A percentile compares a stretch with the other conserved stretches of the same genome.
Conservation (phyloP, 2,797 vertebrate species). For the Pteropus rufus region DNA sequence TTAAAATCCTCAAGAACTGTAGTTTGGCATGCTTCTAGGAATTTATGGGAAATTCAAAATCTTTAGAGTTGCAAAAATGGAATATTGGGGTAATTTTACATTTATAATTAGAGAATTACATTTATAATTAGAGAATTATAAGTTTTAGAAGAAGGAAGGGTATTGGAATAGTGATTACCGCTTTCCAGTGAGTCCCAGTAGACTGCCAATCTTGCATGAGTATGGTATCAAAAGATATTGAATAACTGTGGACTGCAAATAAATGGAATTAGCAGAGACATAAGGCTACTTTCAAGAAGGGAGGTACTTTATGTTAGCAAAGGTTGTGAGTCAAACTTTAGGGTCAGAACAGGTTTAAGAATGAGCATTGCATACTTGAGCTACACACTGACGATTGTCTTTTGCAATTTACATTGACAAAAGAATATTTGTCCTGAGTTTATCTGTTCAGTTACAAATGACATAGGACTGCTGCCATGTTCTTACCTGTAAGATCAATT, state of each 20-base stretch:
- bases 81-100: constrained; percentile 13
- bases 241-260: neutral
- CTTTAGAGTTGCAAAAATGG: neutral
- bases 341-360: neutral
- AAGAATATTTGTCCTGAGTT: neutral
- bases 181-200: neutral
- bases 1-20: neutral
- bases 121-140: neutral
- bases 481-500: neutral
- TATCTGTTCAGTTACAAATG: constrained; percentile 18
- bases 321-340: neutral
- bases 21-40: neutral
- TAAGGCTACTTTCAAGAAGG: neutral
- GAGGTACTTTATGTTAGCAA: neutral
- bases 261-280: neutral
- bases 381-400: neutral
- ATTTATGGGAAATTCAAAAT: neutral
- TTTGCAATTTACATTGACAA: neutral
- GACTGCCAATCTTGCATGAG: neutral
- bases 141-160: neutral
- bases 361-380: neutral
- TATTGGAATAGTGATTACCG: neutral
- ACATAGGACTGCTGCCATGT: neutral
- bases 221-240: neutral
- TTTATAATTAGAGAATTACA: neutral